Base-by-base conservation (phyloP, 2,113 vertebrate species). In the Hiodon tergisus region DNA sequence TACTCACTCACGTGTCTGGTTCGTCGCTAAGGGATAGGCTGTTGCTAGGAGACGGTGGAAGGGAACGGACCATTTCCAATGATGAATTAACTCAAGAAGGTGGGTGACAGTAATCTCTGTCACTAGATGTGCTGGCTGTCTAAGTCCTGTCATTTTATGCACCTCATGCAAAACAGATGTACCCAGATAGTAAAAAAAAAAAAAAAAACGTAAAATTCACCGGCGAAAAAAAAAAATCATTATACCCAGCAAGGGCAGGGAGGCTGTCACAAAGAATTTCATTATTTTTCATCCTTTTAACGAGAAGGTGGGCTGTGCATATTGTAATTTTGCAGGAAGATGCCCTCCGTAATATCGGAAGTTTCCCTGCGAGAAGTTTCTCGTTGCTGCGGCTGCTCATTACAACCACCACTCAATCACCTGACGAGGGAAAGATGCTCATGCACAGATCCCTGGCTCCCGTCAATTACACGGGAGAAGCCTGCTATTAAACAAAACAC, bases 131-230 rank as follows among this genome's bases (percentile, higher is more conserved):
- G 92, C 94, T 92, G 91, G 93, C 94, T 96, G 94, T 95, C 94
- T 92, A 93, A 95, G 91, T 93, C 92, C 94, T 95, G 94, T 95
- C 95, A 96, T 95, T 94, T 94, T 94, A 93, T 94, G 93, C 93
- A 93, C 93, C 93, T 94, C 93, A 94, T 94, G 93, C 94, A 95
- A 95, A 95, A 94, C 94, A 96, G 94, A 95, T 95, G 92, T 94
- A 94, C 90, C 92, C 90, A 90, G 92, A 94, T 93, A 89, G 86
- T 88, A 83, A 83, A 86, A 81, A 86, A 86, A 73, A 83, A 31
- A 31, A 31, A 31, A 77, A 84, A 74, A 81, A 85, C 82, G 67
- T 84, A 80, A 81, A 88, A 85, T 84, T 86, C 81, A 78, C 81
- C 53, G 8, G 72, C 50, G 74, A 78, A 84, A 86, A 84, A 86